Conservation (phyloP, 2,113 vertebrate species). For the Opisthocomus hoazin region DNA sequence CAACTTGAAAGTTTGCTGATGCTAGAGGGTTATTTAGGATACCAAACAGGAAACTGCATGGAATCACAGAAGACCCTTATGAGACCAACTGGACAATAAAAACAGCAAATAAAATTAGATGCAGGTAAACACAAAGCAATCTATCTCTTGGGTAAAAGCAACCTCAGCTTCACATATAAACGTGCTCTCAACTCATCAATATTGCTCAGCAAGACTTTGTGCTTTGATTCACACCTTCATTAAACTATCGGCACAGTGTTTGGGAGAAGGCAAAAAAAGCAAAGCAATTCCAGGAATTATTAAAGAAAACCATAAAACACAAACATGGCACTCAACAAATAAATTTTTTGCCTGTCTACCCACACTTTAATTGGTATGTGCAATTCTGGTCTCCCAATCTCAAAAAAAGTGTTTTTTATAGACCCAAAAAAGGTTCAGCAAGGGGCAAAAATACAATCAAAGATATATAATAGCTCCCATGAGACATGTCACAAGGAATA, state of each 20-base stretch:
- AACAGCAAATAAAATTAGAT: background rate
- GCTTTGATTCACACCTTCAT: background rate
- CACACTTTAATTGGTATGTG: background rate
- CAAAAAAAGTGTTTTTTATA: background rate
- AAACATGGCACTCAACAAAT: background rate
- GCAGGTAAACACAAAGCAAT: background rate
- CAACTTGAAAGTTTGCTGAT: background rate
- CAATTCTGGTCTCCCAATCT: background rate
- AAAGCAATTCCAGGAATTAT: background rate
- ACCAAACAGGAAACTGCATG: background rate
- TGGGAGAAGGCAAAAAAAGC: background rate
- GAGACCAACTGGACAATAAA: background rate
- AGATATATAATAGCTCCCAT: background rate
- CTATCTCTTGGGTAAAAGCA: background rate
- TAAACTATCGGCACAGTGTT: background rate
- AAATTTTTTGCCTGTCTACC: background rate
- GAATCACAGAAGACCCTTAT: background rate
- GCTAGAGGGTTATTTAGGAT: background rate
- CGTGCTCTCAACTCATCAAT: background rate
- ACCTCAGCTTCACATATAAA: background rate
- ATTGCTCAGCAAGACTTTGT: background rate
- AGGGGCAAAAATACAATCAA: background rate
- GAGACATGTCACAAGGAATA: background rate
- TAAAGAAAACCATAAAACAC: background rate
- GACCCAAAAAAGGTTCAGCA: background rate